Base-by-base conservation (phyloP, 1,140 invertebrate species). In the Scaptomyza hsui region DNA sequence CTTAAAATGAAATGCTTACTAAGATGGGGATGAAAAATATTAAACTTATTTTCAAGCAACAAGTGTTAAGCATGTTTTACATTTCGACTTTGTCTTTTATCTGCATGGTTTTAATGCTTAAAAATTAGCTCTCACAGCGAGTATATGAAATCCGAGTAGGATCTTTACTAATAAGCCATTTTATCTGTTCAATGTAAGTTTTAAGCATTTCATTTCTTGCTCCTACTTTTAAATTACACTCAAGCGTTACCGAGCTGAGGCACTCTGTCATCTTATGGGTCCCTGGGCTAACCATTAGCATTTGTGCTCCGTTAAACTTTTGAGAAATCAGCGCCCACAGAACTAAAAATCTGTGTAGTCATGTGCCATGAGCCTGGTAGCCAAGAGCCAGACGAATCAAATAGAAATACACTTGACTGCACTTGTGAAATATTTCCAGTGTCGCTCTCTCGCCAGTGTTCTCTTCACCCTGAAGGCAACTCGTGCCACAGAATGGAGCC, bases 401-500 rank as follows among this genome's bases (percentile, higher is more conserved):
- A 85, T 85, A 35, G 42, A 62, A 65, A 72, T 80, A 32, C 76
- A 65, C 76, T 80, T 73, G 65, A 75, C 61, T 76, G 76, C 81
- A 55, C 60, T 44, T 64, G 48, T 41, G 61, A 74, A 52, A 72
- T 63, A 79, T 83, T 68, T 62, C 57, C 72, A 59, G 24, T 62
- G 49, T 41, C 56, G 41, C 48, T 41, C 56, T 35, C 48, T 48
- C 35, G 42, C 52, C 55, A 56, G 37, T 56, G 26, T 56, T 47
- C 37, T n/a, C n/a, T n/a, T n/a, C n/a, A n/a, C 39, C 37, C 53
- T 29, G 18, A 49, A 45, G 65, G 65, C 49, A 16, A 41, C 51
- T 37, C 21, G 49, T 48, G 77, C 39, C 37, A 19, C 21, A 29
- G 57, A 62, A 62, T 12, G 45, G 64, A n/a, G 45, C 45, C 78